phyloP scores from a whole-genome alignment of 2,113 vertebrate species.

The Abramis brama region DNA sequence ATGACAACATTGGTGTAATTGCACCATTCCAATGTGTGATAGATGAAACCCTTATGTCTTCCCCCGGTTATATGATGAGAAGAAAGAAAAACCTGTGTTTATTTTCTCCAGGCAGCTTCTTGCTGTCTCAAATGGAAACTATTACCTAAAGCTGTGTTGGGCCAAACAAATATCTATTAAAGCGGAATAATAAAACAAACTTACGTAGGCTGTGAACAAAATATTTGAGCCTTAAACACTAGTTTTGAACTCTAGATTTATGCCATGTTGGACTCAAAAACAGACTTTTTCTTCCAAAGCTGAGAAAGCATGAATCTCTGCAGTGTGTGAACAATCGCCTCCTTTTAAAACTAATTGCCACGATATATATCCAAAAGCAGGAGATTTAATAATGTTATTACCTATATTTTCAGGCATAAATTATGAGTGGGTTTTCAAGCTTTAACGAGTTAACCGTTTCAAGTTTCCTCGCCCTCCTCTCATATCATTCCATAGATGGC shows the following conservation, averaged over 20 bases:
- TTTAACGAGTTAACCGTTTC: conserved; percentile 42
- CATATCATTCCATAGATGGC: conserved; percentile 54
- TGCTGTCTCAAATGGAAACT: conserved; percentile 58
- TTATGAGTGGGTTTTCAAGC: conserved; percentile 47
- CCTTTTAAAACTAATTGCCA: conserved; percentile 59
- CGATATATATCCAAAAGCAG: conserved; percentile 53
- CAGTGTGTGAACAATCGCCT: conserved; percentile 49
- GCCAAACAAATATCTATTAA: conserved; percentile 60
- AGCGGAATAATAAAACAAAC: conserved; percentile 58
- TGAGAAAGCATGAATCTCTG: conserved; percentile 23
- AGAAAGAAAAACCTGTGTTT: conserved; percentile 52
- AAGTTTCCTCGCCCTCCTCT: conserved; percentile 23
- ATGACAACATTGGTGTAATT: conserved; percentile 54
- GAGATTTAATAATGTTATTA: conserved; percentile 60
- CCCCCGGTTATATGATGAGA: conserved; percentile 42
- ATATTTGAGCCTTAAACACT: conserved; percentile 53
- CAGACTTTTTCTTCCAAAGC: conserved; percentile 17
- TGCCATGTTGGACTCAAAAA: conserved; percentile 43
- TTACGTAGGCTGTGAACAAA: conserved; percentile 42
- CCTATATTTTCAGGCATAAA: conserved; percentile 60
- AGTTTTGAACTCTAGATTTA: conserved; percentile 30
- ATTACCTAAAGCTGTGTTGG: conserved; percentile 47
- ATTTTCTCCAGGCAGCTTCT: conserved; percentile 52
- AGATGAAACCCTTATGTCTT: conserved; percentile 50
- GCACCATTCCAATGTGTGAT: conserved; percentile 53